These are phyloP conservation scores for Antennarius maculatus DNA, from an alignment of 2,797 vertebrate genomes.

Conservation along the genomic window DNA sequence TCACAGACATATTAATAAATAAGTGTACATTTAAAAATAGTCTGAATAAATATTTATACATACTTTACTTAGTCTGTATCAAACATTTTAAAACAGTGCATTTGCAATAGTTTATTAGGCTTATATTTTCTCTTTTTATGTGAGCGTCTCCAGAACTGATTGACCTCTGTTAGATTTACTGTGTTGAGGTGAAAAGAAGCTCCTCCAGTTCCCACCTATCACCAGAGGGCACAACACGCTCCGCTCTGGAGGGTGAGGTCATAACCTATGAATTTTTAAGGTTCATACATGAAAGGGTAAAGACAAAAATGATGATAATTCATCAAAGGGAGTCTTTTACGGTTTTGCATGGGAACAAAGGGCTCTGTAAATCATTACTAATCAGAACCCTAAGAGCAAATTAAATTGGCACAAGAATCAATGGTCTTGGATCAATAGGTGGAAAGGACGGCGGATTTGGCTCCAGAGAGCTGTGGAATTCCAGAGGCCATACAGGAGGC, in stretches of 20 bases:
- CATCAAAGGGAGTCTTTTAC: constrained; percentile 56
- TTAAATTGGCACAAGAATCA: constrained; percentile 74
- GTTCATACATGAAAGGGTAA: constrained; percentile 52
- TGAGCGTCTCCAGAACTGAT: constrained; percentile 50
- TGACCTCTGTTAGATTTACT: constrained; percentile 69
- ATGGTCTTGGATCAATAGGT: constrained; percentile 74
- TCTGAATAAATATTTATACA: no score
- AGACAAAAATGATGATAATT: constrained; percentile 40
- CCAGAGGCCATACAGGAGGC: constrained; percentile 65
- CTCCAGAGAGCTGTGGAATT: constrained; percentile 72
- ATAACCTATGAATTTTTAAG: constrained; percentile 58
- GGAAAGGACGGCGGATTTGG: constrained; percentile 78
- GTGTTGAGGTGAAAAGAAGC: constrained; percentile 68
- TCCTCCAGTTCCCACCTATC: constrained; percentile 52
- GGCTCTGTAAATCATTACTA: constrained; percentile 77
- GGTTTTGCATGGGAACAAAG: constrained; percentile 62
- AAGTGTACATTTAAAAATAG: no score
- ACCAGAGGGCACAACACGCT: constrained; percentile 41
- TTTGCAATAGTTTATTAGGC: constrained; percentile 37
- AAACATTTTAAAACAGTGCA: constrained; percentile 1
- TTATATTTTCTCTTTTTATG: constrained; percentile 28
- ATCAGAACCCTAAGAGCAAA: constrained; percentile 74
- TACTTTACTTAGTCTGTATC: not conserved
- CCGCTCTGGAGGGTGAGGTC: constrained; percentile 39
- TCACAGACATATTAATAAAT: not conserved